A percentile compares a stretch with the other conserved stretches of the same genome.
Conservation (phyloP, 2,888 invertebrate genomes). For the Phoronis australis region DNA sequence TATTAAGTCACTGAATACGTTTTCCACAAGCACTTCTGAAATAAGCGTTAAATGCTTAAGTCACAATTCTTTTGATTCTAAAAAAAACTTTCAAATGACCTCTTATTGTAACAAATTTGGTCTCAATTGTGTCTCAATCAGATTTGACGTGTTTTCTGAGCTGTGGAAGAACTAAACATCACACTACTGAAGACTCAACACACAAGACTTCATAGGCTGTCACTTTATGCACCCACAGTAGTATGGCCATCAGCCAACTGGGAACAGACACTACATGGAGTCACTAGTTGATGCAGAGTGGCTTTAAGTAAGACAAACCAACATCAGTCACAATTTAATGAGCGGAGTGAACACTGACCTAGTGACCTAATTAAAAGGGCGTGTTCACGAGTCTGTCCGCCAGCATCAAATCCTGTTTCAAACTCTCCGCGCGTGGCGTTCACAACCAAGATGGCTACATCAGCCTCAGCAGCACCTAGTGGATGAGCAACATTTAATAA, state of each 20-base stretch:
- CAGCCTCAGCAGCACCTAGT: constrained; percentile 92
- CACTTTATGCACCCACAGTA: neutral
- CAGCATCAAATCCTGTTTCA: constrained; percentile 96
- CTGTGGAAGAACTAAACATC: no score
- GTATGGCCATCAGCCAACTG: neutral
- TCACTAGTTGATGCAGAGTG: neutral
- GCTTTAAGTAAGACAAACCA: neutral
- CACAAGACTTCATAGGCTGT: neutral
- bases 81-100: no score
- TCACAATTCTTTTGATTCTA: no score
- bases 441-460: constrained; percentile 92
- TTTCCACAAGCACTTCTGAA: no score
- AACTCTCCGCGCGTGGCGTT: constrained; percentile 93
- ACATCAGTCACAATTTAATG: neutral
- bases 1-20: no score
- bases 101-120: no score
- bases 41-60: no score
- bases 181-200: neutral
- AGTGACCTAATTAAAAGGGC: constrained; percentile 81
- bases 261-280: neutral
- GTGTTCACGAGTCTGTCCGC: constrained; percentile 97
- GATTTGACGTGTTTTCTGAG: no score
- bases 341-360: no score
- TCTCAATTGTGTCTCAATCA: no score
- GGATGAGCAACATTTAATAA: neutral